Percentiles rank a stretch among this genome's conserved stretches.
phyloP scores from a whole-genome alignment of 2,888 invertebrate genomes.

The Arctia plantaginis region DNA sequence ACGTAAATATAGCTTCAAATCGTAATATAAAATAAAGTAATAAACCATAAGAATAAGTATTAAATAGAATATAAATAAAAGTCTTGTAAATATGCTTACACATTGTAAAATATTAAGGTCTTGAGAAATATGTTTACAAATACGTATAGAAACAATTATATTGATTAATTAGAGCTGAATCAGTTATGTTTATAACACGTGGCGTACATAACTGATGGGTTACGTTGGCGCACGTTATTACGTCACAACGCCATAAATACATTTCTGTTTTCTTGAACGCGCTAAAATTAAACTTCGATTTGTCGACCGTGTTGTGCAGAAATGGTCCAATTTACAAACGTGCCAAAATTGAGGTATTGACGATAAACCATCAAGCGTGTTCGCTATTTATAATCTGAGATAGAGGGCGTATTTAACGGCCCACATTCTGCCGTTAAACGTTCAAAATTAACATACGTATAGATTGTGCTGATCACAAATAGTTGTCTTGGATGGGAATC shows the following conservation, averaged over 20 bases:
- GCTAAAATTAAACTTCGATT: background rate
- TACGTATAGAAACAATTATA: background rate
- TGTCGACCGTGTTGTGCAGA: background rate
- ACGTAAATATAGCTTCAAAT: background rate
- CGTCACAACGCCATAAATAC: constrained; percentile 1
- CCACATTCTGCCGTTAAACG: background rate
- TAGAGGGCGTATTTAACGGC: background rate
- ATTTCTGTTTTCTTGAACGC: background rate
- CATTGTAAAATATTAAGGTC: no score
- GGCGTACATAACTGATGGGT: background rate
- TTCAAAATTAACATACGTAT: background rate
- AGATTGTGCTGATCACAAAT: background rate
- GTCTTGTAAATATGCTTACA: no score
- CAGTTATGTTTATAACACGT: background rate
- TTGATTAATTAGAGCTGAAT: background rate
- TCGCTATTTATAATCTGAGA: background rate
- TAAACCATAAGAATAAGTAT: no score
- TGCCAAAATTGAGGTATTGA: background rate
- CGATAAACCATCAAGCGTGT: background rate
- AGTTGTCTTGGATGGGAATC: no score
- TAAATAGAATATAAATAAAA: no score
- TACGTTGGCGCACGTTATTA: background rate
- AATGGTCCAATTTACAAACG: constrained; percentile 2
- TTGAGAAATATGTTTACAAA: background rate
- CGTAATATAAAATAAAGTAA: no score